These are phyloP conservation scores for Aspidoscelis tigris DNA, from an alignment of 2,113 vertebrate species.

Conservation along the genomic window DNA sequence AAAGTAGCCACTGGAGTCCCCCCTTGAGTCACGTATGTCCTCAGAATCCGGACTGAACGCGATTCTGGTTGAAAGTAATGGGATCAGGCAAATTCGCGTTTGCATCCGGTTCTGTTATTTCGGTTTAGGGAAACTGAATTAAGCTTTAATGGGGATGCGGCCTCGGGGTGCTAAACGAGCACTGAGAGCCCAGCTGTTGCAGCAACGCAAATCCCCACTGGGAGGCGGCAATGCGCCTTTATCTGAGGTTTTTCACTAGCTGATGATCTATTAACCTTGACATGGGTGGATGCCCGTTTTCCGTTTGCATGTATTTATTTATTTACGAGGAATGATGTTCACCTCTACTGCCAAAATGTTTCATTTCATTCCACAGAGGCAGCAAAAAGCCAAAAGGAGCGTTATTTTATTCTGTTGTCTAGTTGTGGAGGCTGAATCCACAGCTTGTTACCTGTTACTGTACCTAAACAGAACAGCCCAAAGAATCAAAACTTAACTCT, in stretches of 20 bases:
- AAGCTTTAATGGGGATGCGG: no score
- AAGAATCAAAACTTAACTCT: neutral
- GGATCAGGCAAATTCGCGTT: no score
- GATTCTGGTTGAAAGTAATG: no score
- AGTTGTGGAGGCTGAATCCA: neutral
- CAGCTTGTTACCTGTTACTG: neutral
- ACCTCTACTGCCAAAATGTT: neutral
- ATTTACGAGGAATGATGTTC: neutral
- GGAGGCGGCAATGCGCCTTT: slow-evolving; percentile 17
- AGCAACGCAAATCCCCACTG: neutral
- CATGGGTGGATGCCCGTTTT: neutral
- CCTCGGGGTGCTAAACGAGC: neutral
- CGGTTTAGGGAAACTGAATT: no score
- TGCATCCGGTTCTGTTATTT: no score
- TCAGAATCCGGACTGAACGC: no score
- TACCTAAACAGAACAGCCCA: neutral
- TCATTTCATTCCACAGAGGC: neutral
- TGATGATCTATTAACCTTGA: neutral
- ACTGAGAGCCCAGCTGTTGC: neutral
- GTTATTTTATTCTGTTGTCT: neutral
- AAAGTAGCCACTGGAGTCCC: no score
- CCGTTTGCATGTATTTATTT: neutral
- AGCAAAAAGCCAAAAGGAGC: neutral
- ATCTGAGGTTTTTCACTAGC: neutral
- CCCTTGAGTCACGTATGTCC: no score